These are phyloP conservation scores for Xiphias gladius DNA, from an alignment of 2,113 vertebrate species.

Conservation along the genomic window DNA sequence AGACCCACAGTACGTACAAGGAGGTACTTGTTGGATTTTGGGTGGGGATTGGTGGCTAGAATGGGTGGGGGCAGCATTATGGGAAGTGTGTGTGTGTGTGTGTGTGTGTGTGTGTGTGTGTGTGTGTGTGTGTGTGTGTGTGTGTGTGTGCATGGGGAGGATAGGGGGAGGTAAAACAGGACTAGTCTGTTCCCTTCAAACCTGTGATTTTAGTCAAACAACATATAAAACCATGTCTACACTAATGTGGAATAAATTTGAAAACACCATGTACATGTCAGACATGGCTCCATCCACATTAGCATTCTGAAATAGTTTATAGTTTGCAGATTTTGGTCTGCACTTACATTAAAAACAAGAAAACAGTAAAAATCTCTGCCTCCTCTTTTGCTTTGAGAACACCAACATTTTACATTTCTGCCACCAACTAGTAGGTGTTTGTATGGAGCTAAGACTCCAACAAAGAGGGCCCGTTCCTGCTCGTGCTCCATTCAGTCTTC, in stretches of 20 bases:
- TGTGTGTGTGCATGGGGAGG: conserved; percentile 11
- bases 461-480: too few species aligned
- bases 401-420: neutral
- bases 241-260: neutral
- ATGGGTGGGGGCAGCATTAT: conserved; percentile 52
- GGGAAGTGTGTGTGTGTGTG: conserved; percentile 33
- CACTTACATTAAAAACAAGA: neutral
- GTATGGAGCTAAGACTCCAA: neutral
- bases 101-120: neutral
- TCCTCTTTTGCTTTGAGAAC: too few species aligned
- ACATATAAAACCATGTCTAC: neutral
- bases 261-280: conserved; percentile 3
- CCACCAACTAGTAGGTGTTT: neutral
- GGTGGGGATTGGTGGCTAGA: conserved; percentile 50
- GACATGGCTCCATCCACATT: neutral
- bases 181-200: conserved; percentile 43
- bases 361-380: neutral
- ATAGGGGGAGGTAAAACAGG: conserved; percentile 42
- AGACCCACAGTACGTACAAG: conserved; percentile 70
- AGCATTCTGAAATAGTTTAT: neutral
- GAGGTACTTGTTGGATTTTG: conserved; percentile 63
- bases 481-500: too few species aligned
- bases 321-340: neutral
- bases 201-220: conserved; percentile 37
- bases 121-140: neutral